Percentiles rank a stretch among this genome's conserved stretches.
Evolutionary conservation across 2,113 vertebrate species (phyloP).

Genomic region (Bombycilla garrulus): DNA sequence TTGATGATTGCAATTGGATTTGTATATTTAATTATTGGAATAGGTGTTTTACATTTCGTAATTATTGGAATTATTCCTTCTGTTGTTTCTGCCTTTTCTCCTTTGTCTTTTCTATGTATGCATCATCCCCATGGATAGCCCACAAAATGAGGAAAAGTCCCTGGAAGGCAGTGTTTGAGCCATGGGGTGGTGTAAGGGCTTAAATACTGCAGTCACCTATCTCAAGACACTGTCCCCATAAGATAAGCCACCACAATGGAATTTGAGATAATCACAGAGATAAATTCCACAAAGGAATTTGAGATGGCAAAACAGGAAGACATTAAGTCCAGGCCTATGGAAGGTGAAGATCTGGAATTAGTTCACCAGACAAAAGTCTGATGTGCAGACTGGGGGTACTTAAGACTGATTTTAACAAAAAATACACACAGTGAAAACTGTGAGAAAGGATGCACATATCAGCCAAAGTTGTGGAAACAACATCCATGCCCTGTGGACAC

Average conservation of each 20-base stretch:
- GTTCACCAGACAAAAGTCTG: not conserved
- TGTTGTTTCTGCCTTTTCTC: not conserved
- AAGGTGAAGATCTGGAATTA: not conserved
- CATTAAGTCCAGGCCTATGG: not conserved
- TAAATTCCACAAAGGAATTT: not conserved
- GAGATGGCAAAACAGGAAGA: not conserved
- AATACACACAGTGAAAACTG: not conserved
- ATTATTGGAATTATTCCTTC: not conserved
- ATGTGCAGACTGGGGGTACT: not conserved
- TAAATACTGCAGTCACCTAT: not conserved
- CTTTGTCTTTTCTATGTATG: not conserved
- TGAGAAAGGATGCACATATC: not conserved
- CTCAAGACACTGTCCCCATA: not conserved
- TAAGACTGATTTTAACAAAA: not conserved
- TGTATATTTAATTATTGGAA: not conserved
- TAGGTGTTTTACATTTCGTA: not conserved
- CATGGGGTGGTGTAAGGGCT: not conserved
- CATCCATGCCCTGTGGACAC: accelerated
- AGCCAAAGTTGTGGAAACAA: not conserved
- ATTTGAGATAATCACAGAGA: not conserved
- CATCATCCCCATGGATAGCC: accelerated
- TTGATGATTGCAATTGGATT: not conserved
- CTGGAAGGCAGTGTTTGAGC: not conserved
- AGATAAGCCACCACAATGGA: not conserved
- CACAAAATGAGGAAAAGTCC: not conserved